A percentile compares a stretch with the other conserved stretches of the same genome.
phyloP scores from a whole-genome alignment of 1,140 invertebrate species.

The Zaprionus africanus region DNA sequence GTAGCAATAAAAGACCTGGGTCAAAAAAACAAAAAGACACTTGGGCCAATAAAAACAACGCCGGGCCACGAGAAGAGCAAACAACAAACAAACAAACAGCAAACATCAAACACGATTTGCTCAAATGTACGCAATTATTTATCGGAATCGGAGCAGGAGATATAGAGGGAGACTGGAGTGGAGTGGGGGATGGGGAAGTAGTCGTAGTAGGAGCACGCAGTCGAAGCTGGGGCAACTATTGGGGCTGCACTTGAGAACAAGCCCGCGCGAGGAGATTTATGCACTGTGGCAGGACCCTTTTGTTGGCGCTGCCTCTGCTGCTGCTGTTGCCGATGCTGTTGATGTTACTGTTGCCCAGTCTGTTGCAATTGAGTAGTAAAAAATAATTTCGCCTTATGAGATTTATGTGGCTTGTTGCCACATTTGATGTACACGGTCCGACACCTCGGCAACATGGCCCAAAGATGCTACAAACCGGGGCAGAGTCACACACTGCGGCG shows the following conservation, averaged over 20 bases:
- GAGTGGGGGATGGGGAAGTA: neutral
- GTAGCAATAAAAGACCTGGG: slow-evolving; percentile 79
- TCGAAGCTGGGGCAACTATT: slow-evolving; percentile 8
- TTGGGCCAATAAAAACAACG: slow-evolving; percentile 55
- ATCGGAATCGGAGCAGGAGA: slow-evolving; percentile 58
- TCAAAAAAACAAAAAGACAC: slow-evolving; percentile 62
- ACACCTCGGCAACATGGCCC: slow-evolving; percentile 60
- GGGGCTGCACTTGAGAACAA: slow-evolving; percentile 60
- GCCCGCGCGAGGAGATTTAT: slow-evolving; percentile 58
- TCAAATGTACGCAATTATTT: slow-evolving; percentile 84
- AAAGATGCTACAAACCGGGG: slow-evolving; percentile 38
- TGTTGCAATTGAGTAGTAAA: slow-evolving; percentile 80
- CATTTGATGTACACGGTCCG: slow-evolving; percentile 77
- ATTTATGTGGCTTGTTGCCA: slow-evolving; percentile 83
- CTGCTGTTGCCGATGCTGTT: slow-evolving; percentile 36
- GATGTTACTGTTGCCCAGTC: slow-evolving; percentile 20
- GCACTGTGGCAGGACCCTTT: slow-evolving; percentile 49
- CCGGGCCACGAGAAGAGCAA: slow-evolving; percentile 51
- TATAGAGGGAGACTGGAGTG: slow-evolving; percentile 5
- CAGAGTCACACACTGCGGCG: slow-evolving; percentile 5
- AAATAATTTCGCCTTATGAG: slow-evolving; percentile 79
- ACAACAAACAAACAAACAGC: slow-evolving; percentile 56
- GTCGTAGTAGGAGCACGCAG: neutral
- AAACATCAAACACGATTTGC: slow-evolving; percentile 84
- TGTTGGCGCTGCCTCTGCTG: slow-evolving; percentile 41